Base-by-base conservation (phyloP, 2,797 vertebrate species). In the Saxicola maurus region DNA sequence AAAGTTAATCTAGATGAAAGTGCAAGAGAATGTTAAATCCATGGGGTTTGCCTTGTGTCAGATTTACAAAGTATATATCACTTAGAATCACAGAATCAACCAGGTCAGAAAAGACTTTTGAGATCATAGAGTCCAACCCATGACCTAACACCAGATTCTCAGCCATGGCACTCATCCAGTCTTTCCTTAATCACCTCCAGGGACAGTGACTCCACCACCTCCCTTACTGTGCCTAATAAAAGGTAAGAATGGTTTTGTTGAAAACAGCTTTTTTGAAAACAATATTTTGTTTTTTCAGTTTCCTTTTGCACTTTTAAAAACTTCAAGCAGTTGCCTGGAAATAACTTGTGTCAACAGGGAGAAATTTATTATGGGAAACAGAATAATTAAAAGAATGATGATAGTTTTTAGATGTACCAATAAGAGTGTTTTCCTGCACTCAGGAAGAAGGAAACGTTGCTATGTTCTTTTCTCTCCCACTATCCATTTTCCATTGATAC, bases 181-280 rank as follows among this genome's bases (percentile, higher is more conserved):
- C n/a, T 33, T 59, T 24, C 16, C 24, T 42, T 5, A 28, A 16
- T 4, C 12, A 23, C 7, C 27, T 51, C 14, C 31, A 37, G n/a
- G 43, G 14, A 37, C 0, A 0, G 4, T 10, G n/a, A 27, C 37
- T 49, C 17, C n/a, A 43, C 14, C 17, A 23, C 8, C 11, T 21
- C 17, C 14, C 4, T 67, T 40, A 24, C 11, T 37, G 10, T 25
- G 7, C 38, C 8, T 38, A 38, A 56, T 17, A 31, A 0, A 5
- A 43, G 1, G 6, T 11, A 57, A 23, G 15, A 84, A 57, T 17
- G 7, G 14, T 53, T 57, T 53, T 3, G 0, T 17, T 67, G 12
- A 64, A 64, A 12, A 17, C 3, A 66, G 4, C 4, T n/a, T 64
- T 75, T 91, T 33, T 52, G 3, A n/a, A 62, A 62, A 21, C 2